These are phyloP conservation scores for Lasioglossum albipes DNA, from an alignment of 1,140 invertebrate species.

Conservation along the genomic window DNA sequence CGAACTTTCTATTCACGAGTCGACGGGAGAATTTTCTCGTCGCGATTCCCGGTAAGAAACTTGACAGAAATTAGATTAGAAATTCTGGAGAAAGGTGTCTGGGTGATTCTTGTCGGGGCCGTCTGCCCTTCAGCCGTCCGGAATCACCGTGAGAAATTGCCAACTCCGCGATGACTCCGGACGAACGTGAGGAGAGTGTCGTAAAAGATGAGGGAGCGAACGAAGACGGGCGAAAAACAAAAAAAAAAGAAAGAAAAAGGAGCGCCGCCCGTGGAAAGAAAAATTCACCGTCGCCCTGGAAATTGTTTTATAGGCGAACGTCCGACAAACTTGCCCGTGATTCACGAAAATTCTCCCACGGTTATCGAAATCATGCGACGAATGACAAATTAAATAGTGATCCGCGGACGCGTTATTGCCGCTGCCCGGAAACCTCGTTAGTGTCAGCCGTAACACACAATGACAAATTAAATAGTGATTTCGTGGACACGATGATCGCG, in stretches of 20 bases:
- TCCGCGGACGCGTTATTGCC: not conserved
- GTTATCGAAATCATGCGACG: not conserved
- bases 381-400: conserved; percentile 30
- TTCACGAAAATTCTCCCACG: not conserved
- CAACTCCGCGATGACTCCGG: conserved; percentile 27
- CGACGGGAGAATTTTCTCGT: conserved; percentile 4
- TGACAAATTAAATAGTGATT: conserved; percentile 38
- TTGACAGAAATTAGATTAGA: conserved; percentile 46
- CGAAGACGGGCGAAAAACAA: not conserved
- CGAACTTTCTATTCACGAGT: conserved; percentile 16
- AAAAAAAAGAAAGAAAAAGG: not conserved
- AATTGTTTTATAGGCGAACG: conserved; percentile 23
- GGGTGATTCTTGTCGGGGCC: conserved; percentile 36
- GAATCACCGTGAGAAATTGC: conserved; percentile 45
- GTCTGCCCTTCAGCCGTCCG: conserved; percentile 24
- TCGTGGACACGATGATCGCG: conserved; percentile 7
- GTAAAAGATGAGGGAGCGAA: conserved; percentile 2
- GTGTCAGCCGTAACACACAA: conserved; percentile 29
- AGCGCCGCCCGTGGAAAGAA: not conserved
- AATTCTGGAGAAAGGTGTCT: conserved; percentile 31
- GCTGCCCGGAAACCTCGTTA: conserved; percentile 14
- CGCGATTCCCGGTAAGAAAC: conserved; percentile 7
- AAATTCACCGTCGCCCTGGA: not conserved
- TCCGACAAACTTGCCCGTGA: not conserved
- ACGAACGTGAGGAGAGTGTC: conserved; percentile 36